phyloP scores from a whole-genome alignment of 1,140 invertebrate species.

The Halyomorpha halys region DNA sequence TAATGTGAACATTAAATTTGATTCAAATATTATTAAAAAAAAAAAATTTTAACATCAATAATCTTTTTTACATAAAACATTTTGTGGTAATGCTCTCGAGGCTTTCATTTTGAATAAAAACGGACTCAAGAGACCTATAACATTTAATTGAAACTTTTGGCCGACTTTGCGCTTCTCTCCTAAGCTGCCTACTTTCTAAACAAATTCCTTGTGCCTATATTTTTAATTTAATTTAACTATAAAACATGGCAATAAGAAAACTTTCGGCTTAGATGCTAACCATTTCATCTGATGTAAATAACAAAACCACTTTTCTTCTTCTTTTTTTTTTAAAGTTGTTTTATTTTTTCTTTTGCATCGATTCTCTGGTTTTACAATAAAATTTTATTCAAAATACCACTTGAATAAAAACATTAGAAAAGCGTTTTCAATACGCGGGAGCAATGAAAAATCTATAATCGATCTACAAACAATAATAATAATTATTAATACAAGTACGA shows the following conservation, averaged over 20 bases:
- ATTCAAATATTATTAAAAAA: background rate
- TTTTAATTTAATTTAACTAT: background rate
- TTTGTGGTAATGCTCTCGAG: slow-evolving; percentile 7
- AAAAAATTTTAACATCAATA: background rate
- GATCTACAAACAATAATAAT: slow-evolving; percentile 16
- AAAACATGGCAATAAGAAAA: slow-evolving; percentile 4
- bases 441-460: slow-evolving; percentile 15
- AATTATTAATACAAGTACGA: slow-evolving; percentile 15
- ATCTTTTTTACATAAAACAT: slow-evolving; percentile 14
- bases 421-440: slow-evolving; percentile 9
- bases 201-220: slow-evolving; percentile 3
- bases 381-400: background rate
- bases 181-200: slow-evolving; percentile 10
- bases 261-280: background rate
- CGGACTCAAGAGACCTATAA: background rate
- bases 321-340: background rate
- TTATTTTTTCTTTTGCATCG: too few species aligned
- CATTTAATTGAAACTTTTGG: background rate
- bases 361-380: background rate
- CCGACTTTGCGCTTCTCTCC: background rate
- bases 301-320: background rate
- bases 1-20: background rate
- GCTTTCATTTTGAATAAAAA: slow-evolving; percentile 1
- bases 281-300: background rate
- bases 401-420: slow-evolving; percentile 15